Evolutionary conservation across 2,797 vertebrate species (phyloP), one percentile per base, ranked within the genome.

Genomic region (Eptatretus atami): DNA sequence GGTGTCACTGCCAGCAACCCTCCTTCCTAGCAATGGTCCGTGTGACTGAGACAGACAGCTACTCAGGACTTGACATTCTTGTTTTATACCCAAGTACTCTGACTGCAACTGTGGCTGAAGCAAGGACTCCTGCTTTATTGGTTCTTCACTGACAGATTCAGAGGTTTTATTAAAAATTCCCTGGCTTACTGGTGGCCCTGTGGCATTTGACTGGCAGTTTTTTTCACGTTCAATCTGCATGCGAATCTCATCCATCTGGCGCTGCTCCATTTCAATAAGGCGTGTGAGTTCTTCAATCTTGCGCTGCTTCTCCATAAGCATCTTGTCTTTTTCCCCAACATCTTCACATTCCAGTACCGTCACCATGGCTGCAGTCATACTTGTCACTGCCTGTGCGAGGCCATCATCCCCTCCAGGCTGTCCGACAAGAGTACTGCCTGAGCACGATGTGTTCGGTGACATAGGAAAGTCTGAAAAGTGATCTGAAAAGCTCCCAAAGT

Each of bases 291-390:
- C 87, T 19, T 98, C 93, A 57, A 98, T 98, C 70, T 94, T 86
- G 69, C 92, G 95, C 73, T 98, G 92, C 72, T 98, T 98, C 70
- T 98, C 88, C 69, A 98, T 85, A 69, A 98, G 73, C 88, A 98
- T 98, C 72, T 96, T 98, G 73, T 98, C 86, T 68, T 95, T 98
- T 61, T 61, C 57, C 10, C 25, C 57, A n/a, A 61, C 57, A 25
- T 61, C 57, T 44, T 5, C 31, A 44, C 31, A 44, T 3, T 44
- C 31, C 31, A 44, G 31, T 24, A 61, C 57, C 57, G n/a, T 61
- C n/a, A 61, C 57, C 57, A 61, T 12, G 15, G 57, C 57, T 24
- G 57, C n/a, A 25, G 57, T 12, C 57, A 61, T 61, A 25, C 57
- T 61, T n/a, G n/a, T 61, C 25, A 25, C 57, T 24, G 57, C 57